phyloP scores from a whole-genome alignment of 1,140 invertebrate genomes.

The Halotydeus destructor region DNA sequence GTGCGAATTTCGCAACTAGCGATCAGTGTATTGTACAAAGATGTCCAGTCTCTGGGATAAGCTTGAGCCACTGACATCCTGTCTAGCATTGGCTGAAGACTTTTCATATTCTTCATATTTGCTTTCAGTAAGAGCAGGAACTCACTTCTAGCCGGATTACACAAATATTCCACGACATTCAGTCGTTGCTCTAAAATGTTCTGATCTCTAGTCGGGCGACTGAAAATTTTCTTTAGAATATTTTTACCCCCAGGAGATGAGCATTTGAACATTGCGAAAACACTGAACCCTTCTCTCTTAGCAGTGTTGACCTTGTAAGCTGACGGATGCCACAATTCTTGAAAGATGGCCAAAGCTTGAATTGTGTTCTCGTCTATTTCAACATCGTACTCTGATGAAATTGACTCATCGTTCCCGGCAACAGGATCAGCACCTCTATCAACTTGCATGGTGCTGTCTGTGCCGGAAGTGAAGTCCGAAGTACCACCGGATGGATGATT shows the following conservation, averaged over 20 bases:
- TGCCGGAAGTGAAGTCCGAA: too few relatives aligned
- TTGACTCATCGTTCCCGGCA: too few relatives aligned
- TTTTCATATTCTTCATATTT: constrained; percentile 7
- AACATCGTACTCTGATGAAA: constrained; percentile 26
- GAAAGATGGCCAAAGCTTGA: constrained; percentile 48
- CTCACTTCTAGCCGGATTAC: neutral
- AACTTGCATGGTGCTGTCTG: too few relatives aligned
- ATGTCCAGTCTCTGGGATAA: neutral
- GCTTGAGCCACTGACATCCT: constrained; percentile 1
- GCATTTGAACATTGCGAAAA: constrained; percentile 11
- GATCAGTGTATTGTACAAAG: constrained; percentile 1
- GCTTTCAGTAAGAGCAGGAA: neutral
- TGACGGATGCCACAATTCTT: constrained; percentile 45
- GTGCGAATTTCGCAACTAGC: neutral
- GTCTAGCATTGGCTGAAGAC: neutral
- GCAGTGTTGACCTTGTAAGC: constrained; percentile 38
- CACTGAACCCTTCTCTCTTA: constrained; percentile 41
- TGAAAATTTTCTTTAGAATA: constrained; percentile 10
- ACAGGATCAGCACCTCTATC: too few relatives aligned
- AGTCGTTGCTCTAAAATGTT: constrained; percentile 6
- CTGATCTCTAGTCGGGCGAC: constrained; percentile 1
- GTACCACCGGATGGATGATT: too few relatives aligned
- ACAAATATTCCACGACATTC: constrained; percentile 13
- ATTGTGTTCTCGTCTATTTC: constrained; percentile 45
- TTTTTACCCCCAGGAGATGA: constrained; percentile 2